Percentiles rank a stretch among this genome's conserved stretches.
These are phyloP conservation scores for Campoplex nolae DNA, from an alignment of 2,888 invertebrate species.

Conservation along the genomic window DNA sequence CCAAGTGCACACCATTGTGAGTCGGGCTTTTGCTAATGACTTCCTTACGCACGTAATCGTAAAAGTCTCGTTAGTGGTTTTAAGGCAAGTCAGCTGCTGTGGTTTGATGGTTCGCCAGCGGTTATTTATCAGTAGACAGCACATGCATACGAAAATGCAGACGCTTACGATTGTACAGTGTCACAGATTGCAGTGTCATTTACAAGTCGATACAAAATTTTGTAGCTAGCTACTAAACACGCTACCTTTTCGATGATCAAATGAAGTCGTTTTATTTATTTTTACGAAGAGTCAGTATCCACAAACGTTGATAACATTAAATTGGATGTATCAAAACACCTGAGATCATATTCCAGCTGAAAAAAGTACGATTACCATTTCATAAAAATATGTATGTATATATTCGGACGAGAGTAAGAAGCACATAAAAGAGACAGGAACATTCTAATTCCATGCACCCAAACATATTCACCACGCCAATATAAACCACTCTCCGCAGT, in stretches of 20 bases:
- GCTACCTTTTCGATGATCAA: constrained; percentile 21
- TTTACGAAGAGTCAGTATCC: neutral
- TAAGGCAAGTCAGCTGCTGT: constrained; percentile 60
- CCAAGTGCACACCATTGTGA: constrained; percentile 40
- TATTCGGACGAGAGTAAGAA: neutral
- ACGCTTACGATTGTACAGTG: neutral
- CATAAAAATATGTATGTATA: neutral
- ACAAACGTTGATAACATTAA: neutral
- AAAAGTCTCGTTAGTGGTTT: constrained; percentile 70
- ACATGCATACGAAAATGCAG: neutral
- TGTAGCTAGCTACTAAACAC: constrained; percentile 28
- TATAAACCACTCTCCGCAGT: constrained; percentile 30
- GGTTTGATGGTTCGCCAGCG: constrained; percentile 47
- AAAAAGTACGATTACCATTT: constrained; percentile 9
- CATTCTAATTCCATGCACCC: constrained; percentile 16
- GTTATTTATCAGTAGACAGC: constrained; percentile 34
- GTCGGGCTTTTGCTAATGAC: constrained; percentile 68
- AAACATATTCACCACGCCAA: constrained; percentile 56
- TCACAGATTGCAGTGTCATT: neutral
- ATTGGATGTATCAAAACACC: constrained; percentile 13
- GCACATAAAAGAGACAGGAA: constrained; percentile 25
- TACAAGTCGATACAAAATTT: constrained; percentile 2
- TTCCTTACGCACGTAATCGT: constrained; percentile 71
- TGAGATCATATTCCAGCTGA: constrained; percentile 28
- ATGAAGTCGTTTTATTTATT: neutral